These are phyloP conservation scores for Melipona bicolor DNA, from an alignment of 2,888 invertebrate genomes.

Conservation along the genomic window DNA sequence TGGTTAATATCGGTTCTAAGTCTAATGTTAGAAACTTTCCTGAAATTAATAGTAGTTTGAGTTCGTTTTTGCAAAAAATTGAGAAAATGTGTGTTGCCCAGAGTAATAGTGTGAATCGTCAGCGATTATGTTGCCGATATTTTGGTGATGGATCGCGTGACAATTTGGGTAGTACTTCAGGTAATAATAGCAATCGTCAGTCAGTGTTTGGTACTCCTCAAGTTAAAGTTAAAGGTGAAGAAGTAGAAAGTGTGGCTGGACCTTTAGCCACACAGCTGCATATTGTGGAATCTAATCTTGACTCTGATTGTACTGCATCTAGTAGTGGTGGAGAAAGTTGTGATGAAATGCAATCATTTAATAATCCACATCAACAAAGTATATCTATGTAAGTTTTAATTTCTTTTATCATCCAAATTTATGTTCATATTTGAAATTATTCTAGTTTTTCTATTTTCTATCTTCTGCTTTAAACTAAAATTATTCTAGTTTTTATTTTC, in stretches of 20 bases:
- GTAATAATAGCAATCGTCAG: constrained; percentile 71
- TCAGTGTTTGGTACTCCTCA: constrained; percentile 80
- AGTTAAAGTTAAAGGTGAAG: constrained; percentile 82
- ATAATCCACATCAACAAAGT: constrained; percentile 90
- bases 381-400: constrained; percentile 90
- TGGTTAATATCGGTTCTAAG: constrained; percentile 77
- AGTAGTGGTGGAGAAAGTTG: constrained; percentile 98
- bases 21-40: constrained; percentile 78
- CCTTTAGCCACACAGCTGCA: constrained; percentile 90
- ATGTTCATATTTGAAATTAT: neutral
- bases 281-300: constrained; percentile 90
- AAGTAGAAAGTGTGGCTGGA: constrained; percentile 90
- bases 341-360: constrained; percentile 93
- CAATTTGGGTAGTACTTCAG: constrained; percentile 64
- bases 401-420: constrained; percentile 14
- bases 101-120: constrained; percentile 80
- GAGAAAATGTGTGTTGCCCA: constrained; percentile 81
- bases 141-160: constrained; percentile 86
- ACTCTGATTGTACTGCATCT: constrained; percentile 97
- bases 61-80: constrained; percentile 80
- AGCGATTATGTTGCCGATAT: constrained; percentile 83
- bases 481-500: constrained; percentile 7
- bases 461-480: neutral
- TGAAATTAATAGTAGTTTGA: constrained; percentile 77
- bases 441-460: neutral